Conservation (phyloP, 2,113 vertebrate species). For the Agapornis roseicollis region DNA sequence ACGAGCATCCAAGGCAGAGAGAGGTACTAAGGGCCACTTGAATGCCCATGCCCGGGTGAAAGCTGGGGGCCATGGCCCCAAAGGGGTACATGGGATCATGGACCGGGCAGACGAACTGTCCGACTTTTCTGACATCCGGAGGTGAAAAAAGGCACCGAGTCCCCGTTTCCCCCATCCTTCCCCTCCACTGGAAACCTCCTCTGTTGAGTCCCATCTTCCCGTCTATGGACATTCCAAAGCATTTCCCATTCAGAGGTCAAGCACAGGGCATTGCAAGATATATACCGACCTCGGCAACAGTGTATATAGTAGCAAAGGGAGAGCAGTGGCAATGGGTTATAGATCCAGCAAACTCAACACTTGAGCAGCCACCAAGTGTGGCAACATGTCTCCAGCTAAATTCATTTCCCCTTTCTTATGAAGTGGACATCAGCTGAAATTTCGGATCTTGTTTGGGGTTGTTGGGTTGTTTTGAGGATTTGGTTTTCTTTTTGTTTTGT, state of each 20-base stretch:
- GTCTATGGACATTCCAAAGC: conserved; percentile 95
- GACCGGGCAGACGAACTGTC: conserved; percentile 84
- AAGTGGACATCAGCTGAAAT: background rate
- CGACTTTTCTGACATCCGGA: conserved; percentile 89
- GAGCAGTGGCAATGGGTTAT: conserved; percentile 58
- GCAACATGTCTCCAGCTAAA: conserved; percentile 6
- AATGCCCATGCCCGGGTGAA: conserved; percentile 76
- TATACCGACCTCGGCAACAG: conserved; percentile 64
- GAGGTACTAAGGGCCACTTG: conserved; percentile 77
- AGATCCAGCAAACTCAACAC: conserved; percentile 9
- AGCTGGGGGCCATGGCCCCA: conserved; percentile 70
- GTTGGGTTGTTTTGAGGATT: background rate
- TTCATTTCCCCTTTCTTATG: conserved; percentile 23
- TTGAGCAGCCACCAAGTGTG: background rate
- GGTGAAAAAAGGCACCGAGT: conserved; percentile 82
- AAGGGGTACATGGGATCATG: conserved; percentile 78
- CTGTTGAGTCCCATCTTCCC: conserved; percentile 71
- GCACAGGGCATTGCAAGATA: conserved; percentile 85
- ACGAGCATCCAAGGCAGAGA: conserved; percentile 80
- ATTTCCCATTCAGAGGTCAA: conserved; percentile 87
- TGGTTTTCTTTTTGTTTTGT: background rate
- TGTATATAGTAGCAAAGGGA: conserved; percentile 68
- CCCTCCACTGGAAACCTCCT: conserved; percentile 55
- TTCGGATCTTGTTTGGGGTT: conserved; percentile 8
- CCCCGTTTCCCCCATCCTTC: background rate